Evolutionary conservation across 2,888 invertebrate genomes (phyloP).

Genomic region (Ditylenchus weischeri): DNA sequence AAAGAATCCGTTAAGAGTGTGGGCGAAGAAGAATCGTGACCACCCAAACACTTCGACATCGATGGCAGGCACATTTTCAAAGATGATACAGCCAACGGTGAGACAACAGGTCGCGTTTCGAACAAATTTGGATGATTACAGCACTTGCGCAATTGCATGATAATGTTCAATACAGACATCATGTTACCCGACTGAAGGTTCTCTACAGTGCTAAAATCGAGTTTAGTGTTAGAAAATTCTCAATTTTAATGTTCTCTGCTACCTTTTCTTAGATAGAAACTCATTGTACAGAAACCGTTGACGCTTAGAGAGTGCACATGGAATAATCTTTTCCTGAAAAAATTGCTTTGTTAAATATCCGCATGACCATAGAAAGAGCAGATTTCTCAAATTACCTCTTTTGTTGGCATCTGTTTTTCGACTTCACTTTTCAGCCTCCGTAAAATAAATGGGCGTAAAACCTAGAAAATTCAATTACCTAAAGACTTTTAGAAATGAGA

Average conservation of each 20-base stretch:
- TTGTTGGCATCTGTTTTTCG: slow-evolving; percentile 93
- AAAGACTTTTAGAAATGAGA: neutral
- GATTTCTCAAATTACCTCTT: slow-evolving; percentile 60
- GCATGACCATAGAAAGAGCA: no score
- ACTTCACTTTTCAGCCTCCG: slow-evolving; percentile 88
- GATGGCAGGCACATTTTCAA: neutral
- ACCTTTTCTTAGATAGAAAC: slow-evolving; percentile 94
- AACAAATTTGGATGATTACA: slow-evolving; percentile 97
- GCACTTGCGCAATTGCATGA: slow-evolving; percentile 87
- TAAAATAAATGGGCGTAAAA: slow-evolving; percentile 85
- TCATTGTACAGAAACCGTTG: slow-evolving; percentile 97
- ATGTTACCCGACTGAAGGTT: slow-evolving; percentile 87
- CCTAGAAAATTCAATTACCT: slow-evolving; percentile 63
- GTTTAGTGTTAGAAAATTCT: neutral
- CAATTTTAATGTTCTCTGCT: neutral
- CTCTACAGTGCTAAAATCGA: slow-evolving; percentile 75
- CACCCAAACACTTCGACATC: neutral
- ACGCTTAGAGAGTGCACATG: slow-evolving; percentile 88
- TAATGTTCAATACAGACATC: slow-evolving; percentile 87
- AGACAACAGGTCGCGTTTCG: slow-evolving; percentile 88
- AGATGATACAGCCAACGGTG: slow-evolving; percentile 71
- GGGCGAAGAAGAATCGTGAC: neutral
- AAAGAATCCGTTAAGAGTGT: slow-evolving; percentile 7
- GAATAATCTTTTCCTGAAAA: slow-evolving; percentile 81
- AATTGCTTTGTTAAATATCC: no score